These are phyloP conservation scores for Gymnogyps californianus DNA, from an alignment of 2,113 vertebrate species.

Conservation along the genomic window DNA sequence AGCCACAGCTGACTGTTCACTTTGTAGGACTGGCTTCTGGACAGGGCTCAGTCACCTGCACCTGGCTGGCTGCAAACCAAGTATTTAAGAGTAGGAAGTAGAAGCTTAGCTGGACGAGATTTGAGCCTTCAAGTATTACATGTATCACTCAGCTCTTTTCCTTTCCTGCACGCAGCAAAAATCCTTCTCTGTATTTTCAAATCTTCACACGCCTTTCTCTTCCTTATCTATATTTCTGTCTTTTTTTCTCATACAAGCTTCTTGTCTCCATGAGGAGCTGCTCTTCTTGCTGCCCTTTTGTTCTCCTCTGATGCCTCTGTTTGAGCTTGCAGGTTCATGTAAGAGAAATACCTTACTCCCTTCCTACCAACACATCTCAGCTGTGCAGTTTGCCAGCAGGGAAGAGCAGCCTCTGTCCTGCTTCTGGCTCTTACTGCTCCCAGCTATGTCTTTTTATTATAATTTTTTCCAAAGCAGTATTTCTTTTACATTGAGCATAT, in stretches of 20 bases:
- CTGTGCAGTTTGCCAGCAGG: background rate
- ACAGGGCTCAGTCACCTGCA: background rate
- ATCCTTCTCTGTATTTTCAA: background rate
- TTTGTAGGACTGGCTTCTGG: background rate
- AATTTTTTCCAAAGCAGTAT: background rate
- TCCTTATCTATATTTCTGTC: background rate
- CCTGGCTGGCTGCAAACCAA: background rate
- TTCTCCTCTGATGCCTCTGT: background rate
- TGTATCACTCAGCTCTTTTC: background rate
- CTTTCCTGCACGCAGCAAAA: background rate
- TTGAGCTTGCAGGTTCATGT: background rate
- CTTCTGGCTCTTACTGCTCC: background rate
- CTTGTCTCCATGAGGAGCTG: background rate
- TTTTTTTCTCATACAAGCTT: background rate
- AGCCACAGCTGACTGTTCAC: background rate
- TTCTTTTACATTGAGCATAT: background rate
- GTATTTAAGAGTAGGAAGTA: background rate
- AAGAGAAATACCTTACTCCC: background rate
- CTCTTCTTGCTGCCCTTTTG: background rate
- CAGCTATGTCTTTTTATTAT: background rate
- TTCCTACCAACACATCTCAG: background rate
- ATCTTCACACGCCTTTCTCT: background rate
- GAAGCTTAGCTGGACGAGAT: background rate
- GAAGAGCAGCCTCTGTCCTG: background rate
- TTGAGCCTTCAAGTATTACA: background rate